A percentile compares a stretch with the other conserved stretches of the same genome.
These are phyloP conservation scores for Campylomormyrus numenius DNA, from an alignment of 2,113 vertebrate genomes.

Conservation along the genomic window DNA sequence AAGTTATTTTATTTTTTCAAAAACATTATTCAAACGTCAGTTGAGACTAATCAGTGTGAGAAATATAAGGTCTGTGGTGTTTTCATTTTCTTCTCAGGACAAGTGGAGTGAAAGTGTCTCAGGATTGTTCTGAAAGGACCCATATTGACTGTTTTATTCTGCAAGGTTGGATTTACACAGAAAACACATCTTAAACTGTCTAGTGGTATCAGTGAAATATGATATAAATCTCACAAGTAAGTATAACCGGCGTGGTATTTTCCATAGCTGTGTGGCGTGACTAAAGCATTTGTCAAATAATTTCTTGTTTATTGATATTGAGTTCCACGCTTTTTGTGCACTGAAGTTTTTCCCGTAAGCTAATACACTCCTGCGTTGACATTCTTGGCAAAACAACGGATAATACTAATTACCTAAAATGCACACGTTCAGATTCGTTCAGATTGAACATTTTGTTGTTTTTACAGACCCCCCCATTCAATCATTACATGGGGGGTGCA, in stretches of 20 bases:
- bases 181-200: background rate
- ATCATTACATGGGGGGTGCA: conserved; percentile 73
- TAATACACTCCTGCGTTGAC: background rate
- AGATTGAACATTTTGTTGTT: background rate
- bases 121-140: background rate
- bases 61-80: background rate
- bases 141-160: background rate
- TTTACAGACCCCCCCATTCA: conserved; percentile 24
- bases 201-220: background rate
- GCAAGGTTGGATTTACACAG: background rate
- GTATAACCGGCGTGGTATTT: background rate
- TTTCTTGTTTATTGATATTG: background rate
- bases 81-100: background rate
- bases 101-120: background rate
- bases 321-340: background rate
- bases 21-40: background rate
- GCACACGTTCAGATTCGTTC: background rate
- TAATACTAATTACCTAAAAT: background rate
- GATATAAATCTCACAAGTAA: background rate
- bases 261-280: background rate
- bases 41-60: background rate
- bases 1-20: background rate
- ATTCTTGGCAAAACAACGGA: background rate
- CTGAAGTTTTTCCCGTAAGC: background rate
- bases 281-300: background rate